phyloP scores from a whole-genome alignment of 2,888 invertebrate species.

The Nyleta sp. region DNA sequence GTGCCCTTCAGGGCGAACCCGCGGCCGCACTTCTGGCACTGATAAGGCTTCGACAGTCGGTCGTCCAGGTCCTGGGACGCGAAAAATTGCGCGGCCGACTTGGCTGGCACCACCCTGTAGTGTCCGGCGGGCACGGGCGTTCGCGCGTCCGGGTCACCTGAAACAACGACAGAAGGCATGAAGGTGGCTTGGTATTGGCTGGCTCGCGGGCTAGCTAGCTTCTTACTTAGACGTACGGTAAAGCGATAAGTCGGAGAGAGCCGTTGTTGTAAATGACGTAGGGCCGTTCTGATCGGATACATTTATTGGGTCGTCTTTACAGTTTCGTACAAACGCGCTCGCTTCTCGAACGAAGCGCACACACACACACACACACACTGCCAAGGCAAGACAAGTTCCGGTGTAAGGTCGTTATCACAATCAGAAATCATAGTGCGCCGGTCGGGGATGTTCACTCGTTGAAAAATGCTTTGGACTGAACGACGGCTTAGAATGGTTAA shows the following conservation, averaged over 20 bases:
- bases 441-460: not conserved
- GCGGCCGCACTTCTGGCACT: slow-evolving; percentile 77
- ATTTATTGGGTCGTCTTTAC: slow-evolving; percentile 47
- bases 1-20: slow-evolving; percentile 75
- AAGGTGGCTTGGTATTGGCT: not conserved
- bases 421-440: slow-evolving; percentile 27
- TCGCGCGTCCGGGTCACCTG: slow-evolving; percentile 21
- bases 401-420: slow-evolving; percentile 40
- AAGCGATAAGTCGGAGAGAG: not conserved
- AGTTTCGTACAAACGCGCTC: slow-evolving; percentile 46
- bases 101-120: slow-evolving; percentile 48
- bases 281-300: slow-evolving; percentile 32
- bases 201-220: not conserved
- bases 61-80: slow-evolving; percentile 13
- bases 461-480: slow-evolving; percentile 57
- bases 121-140: not conserved
- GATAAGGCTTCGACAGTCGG: slow-evolving; percentile 63
- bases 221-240: slow-evolving; percentile 17
- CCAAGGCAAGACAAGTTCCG: slow-evolving; percentile 25
- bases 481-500: slow-evolving; percentile 30
- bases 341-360: slow-evolving; percentile 30
- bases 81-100: slow-evolving; percentile 25
- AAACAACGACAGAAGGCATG: slow-evolving; percentile 36
- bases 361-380: no score
- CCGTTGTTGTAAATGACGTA: slow-evolving; percentile 23